Percentiles rank a stretch among this genome's conserved stretches.
phyloP scores from a whole-genome alignment of 2,888 invertebrate species.

The Parnassius smintheus region DNA sequence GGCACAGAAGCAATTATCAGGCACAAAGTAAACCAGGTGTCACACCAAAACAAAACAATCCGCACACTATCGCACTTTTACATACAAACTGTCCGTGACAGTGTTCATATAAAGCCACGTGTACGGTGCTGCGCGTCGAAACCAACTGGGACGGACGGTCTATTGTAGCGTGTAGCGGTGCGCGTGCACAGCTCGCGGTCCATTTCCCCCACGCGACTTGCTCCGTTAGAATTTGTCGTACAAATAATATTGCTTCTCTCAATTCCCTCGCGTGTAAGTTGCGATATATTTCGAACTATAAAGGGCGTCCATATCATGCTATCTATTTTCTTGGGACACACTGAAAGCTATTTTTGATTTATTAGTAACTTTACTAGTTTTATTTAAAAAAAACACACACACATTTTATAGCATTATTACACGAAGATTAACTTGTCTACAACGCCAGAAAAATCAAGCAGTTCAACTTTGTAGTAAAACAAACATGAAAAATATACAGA shows the following conservation, averaged over 20 bases:
- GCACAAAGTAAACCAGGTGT: constrained; percentile 26
- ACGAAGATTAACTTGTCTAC: too few species aligned
- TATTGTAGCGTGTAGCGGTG: constrained; percentile 72
- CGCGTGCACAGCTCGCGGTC: constrained; percentile 74
- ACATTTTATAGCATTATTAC: too few species aligned
- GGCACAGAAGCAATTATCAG: constrained; percentile 20
- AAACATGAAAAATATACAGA: too few species aligned
- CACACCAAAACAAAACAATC: constrained; percentile 19
- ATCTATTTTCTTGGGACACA: constrained; percentile 3
- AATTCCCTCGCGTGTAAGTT: constrained; percentile 29
- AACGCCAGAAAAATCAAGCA: too few species aligned
- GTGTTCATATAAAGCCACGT: constrained; percentile 47
- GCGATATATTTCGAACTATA: constrained; percentile 8
- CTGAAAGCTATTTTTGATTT: background rate
- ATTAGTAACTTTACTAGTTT: too few species aligned
- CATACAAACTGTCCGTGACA: constrained; percentile 25
- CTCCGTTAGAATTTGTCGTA: constrained; percentile 66
- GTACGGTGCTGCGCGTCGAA: constrained; percentile 75
- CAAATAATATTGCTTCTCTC: constrained; percentile 42
- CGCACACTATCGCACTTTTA: constrained; percentile 20
- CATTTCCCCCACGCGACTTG: constrained; percentile 79
- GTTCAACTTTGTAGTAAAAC: too few species aligned
- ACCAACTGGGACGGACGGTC: constrained; percentile 77
- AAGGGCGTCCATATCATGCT: constrained; percentile 19
- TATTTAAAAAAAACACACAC: too few species aligned